Evolutionary conservation across 2,888 invertebrate genomes (phyloP), one percentile per base, ranked within the genome.

Genomic region (Athalia circularis): DNA sequence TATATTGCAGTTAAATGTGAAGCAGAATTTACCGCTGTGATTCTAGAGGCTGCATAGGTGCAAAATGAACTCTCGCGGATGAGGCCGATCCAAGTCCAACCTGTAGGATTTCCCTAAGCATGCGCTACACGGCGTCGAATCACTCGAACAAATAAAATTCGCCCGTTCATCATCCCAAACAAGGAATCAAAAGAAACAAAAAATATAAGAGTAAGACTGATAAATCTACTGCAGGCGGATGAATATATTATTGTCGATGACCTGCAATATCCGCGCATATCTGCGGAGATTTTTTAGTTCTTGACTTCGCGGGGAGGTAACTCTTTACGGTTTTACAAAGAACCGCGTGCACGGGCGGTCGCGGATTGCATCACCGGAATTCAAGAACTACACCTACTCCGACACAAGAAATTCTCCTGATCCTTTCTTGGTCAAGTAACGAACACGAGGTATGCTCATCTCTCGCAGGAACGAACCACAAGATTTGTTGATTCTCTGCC

Each of bases 401-500:
- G 52, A 52, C 72, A 13, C 45, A 59, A 59, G 52, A 59, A 59
- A 72, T 59, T 72, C 57, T 72, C 47, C 52, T 52, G 47, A 47
- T 72, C 72, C 72, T 59, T 72, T 72, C n/a, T 72, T 72, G 72
- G 72, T 72, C 72, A 59, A 72, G 47, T 57, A 72, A 72, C 59
- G 57, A 72, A 45, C 72, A 59, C 45, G 15, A 15, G 59, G 13
- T 11, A 72, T 72, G 72, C 43, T 72, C 72, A 72, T 72, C 72
- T 72, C 72, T 72, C 15, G 59, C 52, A 9, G 72, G 52, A 72
- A 52, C 57, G 57, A 13, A 45, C 72, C 72, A 72, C 47, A 72
- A 72, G 72, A 70, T 72, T 72, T 72, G 72, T 72, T 47, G 72
- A 72, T 57, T 57, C 45, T 59, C n/a, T 7, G 4, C 48, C 52